Evolutionary conservation across 2,888 invertebrate genomes (phyloP), one percentile per base, ranked within the genome.

Genomic region (Andrena chrysosceles): DNA sequence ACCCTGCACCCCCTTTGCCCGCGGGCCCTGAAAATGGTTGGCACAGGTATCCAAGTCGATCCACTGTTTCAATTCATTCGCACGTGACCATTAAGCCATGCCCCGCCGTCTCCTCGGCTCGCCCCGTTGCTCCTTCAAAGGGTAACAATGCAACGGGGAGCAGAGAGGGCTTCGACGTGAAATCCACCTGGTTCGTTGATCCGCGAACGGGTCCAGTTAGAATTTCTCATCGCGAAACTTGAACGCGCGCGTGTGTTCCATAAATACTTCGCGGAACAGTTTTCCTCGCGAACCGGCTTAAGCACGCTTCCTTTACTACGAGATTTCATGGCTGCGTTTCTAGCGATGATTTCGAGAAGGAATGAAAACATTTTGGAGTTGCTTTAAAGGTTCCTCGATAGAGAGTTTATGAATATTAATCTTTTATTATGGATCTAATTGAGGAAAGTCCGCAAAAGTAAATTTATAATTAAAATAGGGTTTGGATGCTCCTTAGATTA

Each of bases 61-160:
- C 81, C 81, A 62, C 82, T 56, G 88, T 78, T 88, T 85, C 86
- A 88, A 85, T 86, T 83, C 75, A 35, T 75, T 81, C 78, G 66
- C 78, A 83, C 83, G 77, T 64, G 70, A 77, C 78, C 69, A 52
- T 81, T 77, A 67, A 70, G 48, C 63, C 67, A 16, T 56, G 26
- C 56, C 23, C 8, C 8, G 33, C 20, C 8, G 4, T 33, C n/a
- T 49, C 13, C 48, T 10, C 33, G 8, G 4, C 33, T 26, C 64
- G 8, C 31, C n/a, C 20, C 48, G 52, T 16, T 64, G 3, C 59
- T 35, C 59, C 54, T 35, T 23, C 66, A 31, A 31, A 49, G 66
- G 23, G 13, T 63, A 52, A 69, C 67, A 72, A 69, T 72, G 71
- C 54, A n/a, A 33, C 75, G 31, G 5, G 13, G 56, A 29, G 26